Conservation (phyloP, 1,140 invertebrate genomes). For the Eufriesea mexicana region DNA sequence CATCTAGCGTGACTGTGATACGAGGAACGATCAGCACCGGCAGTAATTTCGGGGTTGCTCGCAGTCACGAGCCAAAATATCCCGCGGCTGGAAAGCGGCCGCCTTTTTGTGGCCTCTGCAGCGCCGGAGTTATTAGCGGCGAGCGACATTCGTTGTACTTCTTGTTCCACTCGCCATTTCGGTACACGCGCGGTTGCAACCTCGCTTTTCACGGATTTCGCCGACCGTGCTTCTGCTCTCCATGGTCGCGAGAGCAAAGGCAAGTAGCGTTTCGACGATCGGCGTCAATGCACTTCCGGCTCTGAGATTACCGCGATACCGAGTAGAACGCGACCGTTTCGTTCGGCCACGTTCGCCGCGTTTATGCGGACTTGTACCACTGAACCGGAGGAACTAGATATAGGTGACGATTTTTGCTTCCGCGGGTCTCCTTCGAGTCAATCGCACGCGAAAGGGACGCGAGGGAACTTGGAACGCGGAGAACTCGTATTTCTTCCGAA, state of each 20-base stretch:
- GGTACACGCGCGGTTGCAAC: conserved; percentile 11
- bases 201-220: conserved; percentile 38
- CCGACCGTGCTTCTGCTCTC: not conserved
- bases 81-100: conserved; percentile 53
- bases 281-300: too few relatives aligned
- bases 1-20: conserved; percentile 37
- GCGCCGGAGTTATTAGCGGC: conserved; percentile 62
- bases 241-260: too few relatives aligned
- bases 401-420: too few relatives aligned
- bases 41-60: conserved; percentile 57
- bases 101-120: conserved; percentile 57
- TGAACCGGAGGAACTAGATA: too few relatives aligned
- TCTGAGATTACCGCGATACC: too few relatives aligned
- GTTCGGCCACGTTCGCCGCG: too few relatives aligned
- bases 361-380: too few relatives aligned
- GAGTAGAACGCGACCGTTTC: too few relatives aligned
- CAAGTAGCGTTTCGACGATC: not conserved
- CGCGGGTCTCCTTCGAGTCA: too few relatives aligned
- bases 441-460: too few relatives aligned
- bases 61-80: conserved; percentile 57
- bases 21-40: conserved; percentile 61
- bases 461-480: too few relatives aligned
- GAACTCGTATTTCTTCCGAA: too few relatives aligned
- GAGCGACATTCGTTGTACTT: conserved; percentile 61
- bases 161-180: conserved; percentile 52